Conservation (phyloP, 2,888 invertebrate species). For the Graphium colonna region DNA sequence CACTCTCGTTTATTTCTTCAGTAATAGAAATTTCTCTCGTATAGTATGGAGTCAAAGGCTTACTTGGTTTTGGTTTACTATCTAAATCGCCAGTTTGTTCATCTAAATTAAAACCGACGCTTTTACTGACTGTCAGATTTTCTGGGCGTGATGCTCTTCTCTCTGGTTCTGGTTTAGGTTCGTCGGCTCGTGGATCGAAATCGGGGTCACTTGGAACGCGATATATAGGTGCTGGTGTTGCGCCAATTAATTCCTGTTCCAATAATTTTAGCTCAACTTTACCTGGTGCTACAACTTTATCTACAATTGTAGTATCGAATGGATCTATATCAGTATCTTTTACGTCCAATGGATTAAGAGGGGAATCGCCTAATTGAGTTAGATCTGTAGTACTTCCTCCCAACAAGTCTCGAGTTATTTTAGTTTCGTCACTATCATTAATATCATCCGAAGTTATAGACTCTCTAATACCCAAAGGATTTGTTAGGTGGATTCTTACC, state of each 20-base stretch:
- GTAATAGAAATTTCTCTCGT: conserved; percentile 82
- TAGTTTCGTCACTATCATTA: conserved; percentile 60
- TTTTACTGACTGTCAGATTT: conserved; percentile 74
- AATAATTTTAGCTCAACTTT: conserved; percentile 88
- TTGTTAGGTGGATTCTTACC: conserved; percentile 82
- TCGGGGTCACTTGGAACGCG: conserved; percentile 86
- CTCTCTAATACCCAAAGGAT: conserved; percentile 81
- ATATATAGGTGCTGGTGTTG: conserved; percentile 48
- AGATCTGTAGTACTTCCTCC: conserved; percentile 89
- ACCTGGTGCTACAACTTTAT: conserved; percentile 86
- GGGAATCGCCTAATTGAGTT: conserved; percentile 83
- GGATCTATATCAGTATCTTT: conserved; percentile 85
- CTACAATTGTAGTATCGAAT: conserved; percentile 91
- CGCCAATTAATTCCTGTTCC: conserved; percentile 86
- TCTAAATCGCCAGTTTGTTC: conserved; percentile 70
- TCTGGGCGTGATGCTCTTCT: conserved; percentile 84
- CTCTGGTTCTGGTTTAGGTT: conserved; percentile 57
- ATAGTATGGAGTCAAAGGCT: conserved; percentile 90
- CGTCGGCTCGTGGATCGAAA: conserved; percentile 89
- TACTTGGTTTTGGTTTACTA: conserved; percentile 81
- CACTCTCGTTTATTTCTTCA: conserved; percentile 70
- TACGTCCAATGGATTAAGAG: conserved; percentile 82
- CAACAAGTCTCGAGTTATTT: conserved; percentile 82
- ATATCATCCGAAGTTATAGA: conserved; percentile 77
- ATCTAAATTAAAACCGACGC: conserved; percentile 76